These are phyloP conservation scores for Drosophila trapezifrons DNA, from an alignment of 1,140 invertebrate genomes.

Conservation along the genomic window DNA sequence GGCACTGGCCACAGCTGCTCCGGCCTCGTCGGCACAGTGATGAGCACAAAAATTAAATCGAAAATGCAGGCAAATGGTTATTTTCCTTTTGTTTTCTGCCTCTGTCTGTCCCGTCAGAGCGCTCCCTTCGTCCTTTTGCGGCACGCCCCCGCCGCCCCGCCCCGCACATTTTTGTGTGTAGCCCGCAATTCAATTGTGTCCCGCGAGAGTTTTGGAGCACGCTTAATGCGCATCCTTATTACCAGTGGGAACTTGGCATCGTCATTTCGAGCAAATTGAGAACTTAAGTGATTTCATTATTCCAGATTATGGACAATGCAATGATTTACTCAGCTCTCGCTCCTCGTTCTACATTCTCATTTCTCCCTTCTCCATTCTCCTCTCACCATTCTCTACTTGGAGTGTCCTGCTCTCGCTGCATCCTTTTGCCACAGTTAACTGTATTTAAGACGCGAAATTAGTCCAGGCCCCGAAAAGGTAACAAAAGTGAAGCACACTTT, in stretches of 20 bases:
- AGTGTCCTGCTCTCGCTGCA: not conserved
- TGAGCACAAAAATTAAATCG: conserved; percentile 78
- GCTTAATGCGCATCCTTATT: conserved; percentile 80
- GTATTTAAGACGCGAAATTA: conserved; percentile 65
- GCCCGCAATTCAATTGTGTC: conserved; percentile 75
- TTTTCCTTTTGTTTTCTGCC: conserved; percentile 65
- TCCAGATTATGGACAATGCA: conserved; percentile 80
- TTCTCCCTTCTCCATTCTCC: not conserved
- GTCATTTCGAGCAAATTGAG: conserved; percentile 76
- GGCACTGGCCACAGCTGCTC: conserved; percentile 58
- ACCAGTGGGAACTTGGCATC: conserved; percentile 63
- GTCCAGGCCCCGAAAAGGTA: conserved; percentile 34
- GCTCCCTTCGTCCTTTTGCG: conserved; percentile 6
- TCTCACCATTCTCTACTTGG: not conserved
- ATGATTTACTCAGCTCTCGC: conserved; percentile 72
- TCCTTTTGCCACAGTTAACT: conserved; percentile 38
- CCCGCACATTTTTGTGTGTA: conserved; percentile 13
- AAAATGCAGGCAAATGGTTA: conserved; percentile 77
- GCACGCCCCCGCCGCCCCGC: conserved; percentile 5
- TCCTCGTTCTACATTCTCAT: not conserved
- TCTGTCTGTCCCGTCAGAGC: conserved; percentile 16
- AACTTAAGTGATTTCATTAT: conserved; percentile 83
- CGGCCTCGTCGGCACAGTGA: conserved; percentile 47
- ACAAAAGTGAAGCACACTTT: conserved; percentile 59
- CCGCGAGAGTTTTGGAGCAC: conserved; percentile 69